Conservation (phyloP, 2,113 vertebrate genomes). For the Ptyas mucosa region DNA sequence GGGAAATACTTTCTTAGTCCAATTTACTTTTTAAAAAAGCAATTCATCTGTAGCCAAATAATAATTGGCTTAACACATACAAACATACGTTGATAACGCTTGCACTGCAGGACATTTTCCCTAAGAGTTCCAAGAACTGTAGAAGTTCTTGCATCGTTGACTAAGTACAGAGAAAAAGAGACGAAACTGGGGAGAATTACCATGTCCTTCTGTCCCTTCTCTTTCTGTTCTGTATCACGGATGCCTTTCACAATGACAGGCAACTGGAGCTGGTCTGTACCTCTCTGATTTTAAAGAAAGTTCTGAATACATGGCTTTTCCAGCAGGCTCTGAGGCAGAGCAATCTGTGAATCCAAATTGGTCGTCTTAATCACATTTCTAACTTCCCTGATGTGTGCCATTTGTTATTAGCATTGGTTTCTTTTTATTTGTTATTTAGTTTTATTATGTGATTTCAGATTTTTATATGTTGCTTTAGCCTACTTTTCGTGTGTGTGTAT, state of each 20-base stretch:
- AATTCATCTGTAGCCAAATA: background rate
- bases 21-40: background rate
- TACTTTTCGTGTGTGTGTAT: background rate
- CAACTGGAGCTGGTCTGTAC: background rate
- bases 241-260: background rate
- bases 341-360: background rate
- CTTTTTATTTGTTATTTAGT: background rate
- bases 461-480: background rate
- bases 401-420: background rate
- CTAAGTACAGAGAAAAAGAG: background rate
- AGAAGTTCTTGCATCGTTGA: background rate
- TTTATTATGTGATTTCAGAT: background rate
- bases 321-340: background rate
- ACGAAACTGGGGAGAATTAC: background rate
- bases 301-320: background rate
- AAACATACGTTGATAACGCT: background rate
- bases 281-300: background rate
- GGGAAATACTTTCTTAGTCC: background rate
- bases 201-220: background rate
- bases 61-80: background rate
- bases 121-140: background rate
- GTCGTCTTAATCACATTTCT: background rate
- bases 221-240: background rate
- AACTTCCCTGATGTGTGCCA: background rate
- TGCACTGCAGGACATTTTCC: background rate